A percentile compares a stretch with the other conserved stretches of the same genome.
These are phyloP conservation scores for Cotesia chilonis DNA, from an alignment of 1,140 invertebrate genomes.

Conservation along the genomic window DNA sequence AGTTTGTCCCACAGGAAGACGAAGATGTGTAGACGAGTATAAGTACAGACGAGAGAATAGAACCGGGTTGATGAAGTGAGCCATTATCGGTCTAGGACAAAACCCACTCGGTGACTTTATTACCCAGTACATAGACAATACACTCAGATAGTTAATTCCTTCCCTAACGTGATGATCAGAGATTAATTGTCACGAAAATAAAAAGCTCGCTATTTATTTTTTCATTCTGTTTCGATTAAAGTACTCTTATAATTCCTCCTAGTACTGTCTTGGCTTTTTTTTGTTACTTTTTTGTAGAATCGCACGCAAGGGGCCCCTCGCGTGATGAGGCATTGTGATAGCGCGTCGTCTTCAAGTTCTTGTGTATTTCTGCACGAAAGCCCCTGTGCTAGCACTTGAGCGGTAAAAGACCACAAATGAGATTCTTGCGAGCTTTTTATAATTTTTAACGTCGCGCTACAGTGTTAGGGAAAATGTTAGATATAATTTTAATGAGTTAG, in stretches of 20 bases:
- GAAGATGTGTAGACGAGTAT: not conserved
- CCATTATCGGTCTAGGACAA: constrained; percentile 23
- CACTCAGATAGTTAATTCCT: too few relatives aligned
- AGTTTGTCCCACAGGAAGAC: constrained; percentile 23
- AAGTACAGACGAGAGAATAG: not conserved
- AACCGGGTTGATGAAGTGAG: constrained; percentile 18
- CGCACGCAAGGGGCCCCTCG: constrained; percentile 25
- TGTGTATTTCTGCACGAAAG: constrained; percentile 15
- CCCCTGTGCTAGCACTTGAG: constrained; percentile 15
- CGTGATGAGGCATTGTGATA: constrained; percentile 29
- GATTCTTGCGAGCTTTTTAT: constrained; percentile 28
- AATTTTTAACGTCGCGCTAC: constrained; percentile 7
- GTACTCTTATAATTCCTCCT: not conserved
- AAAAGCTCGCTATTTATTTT: not conserved
- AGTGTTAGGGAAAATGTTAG: not conserved
- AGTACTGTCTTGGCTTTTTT: not conserved
- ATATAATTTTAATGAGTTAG: too few relatives aligned
- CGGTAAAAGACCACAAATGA: constrained; percentile 23
- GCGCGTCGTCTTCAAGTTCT: constrained; percentile 11
- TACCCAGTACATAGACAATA: not conserved
- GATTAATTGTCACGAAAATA: too few relatives aligned
- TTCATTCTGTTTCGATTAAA: not conserved
- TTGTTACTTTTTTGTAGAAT: not conserved
- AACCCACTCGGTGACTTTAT: constrained; percentile 24
- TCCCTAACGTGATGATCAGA: too few relatives aligned